phyloP scores from a whole-genome alignment of 30 jellyfish, hydroid and myxozoan species.

The Cassiopea andromeda region DNA sequence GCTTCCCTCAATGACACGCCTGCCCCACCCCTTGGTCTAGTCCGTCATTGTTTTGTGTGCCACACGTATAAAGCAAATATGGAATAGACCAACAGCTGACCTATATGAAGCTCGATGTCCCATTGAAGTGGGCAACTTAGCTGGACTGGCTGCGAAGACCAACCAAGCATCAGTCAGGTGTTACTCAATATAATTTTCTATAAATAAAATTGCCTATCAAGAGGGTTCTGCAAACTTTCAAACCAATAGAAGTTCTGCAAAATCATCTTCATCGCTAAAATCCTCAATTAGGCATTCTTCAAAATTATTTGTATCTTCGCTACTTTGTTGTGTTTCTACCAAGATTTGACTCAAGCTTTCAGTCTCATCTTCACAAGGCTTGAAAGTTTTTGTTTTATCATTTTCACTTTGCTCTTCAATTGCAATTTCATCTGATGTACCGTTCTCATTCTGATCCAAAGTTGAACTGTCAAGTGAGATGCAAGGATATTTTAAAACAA shows the following conservation, averaged over 20 bases:
- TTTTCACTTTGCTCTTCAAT: neutral
- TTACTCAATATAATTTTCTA: neutral
- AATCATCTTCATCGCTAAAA: conserved; percentile 60
- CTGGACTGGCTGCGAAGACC: too few species aligned
- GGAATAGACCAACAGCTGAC: too few species aligned
- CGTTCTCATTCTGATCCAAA: conserved; percentile 27
- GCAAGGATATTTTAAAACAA: neutral
- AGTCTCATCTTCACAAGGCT: conserved; percentile 16
- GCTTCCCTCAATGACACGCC: too few species aligned
- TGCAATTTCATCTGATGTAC: conserved; percentile 8
- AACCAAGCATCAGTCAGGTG: neutral
- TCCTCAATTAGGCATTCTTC: conserved; percentile 57
- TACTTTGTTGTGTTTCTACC: conserved; percentile 21
- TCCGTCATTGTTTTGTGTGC: too few species aligned
- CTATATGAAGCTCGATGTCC: too few species aligned
- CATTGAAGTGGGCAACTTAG: too few species aligned
- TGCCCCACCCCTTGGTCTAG: too few species aligned
- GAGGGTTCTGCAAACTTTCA: neutral
- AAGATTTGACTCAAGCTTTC: conserved; percentile 43
- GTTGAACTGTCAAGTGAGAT: neutral
- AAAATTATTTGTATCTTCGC: conserved; percentile 34
- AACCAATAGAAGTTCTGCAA: conserved; percentile 14
- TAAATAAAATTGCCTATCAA: neutral
- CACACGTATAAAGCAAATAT: too few species aligned
- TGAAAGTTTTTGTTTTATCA: neutral